These are phyloP conservation scores for Papilio polytes DNA, from an alignment of 1,140 invertebrate species.

Conservation along the genomic window DNA sequence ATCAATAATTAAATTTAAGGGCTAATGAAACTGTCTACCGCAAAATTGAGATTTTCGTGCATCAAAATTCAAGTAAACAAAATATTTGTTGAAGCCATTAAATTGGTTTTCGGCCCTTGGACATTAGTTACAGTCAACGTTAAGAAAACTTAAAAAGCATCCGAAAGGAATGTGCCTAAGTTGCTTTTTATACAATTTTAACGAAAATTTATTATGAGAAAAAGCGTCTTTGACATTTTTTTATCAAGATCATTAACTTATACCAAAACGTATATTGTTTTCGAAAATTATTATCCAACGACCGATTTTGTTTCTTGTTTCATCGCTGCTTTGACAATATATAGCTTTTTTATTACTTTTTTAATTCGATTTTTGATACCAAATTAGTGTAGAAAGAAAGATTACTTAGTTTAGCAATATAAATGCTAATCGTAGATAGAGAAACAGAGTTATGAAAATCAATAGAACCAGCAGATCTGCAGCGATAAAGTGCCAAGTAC, in stretches of 20 bases:
- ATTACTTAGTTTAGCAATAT: no score
- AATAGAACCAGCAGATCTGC: no score
- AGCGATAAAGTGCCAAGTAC: background rate
- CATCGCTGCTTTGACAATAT: background rate
- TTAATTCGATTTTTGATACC: background rate
- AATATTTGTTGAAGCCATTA: background rate
- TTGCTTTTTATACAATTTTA: constrained; percentile 16
- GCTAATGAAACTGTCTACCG: background rate
- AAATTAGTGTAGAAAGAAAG: background rate
- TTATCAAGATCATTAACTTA: constrained; percentile 11
- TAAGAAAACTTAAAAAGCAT: constrained; percentile 5
- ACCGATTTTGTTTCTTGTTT: background rate
- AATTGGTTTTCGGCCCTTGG: background rate
- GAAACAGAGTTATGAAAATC: no score
- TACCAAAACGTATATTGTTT: constrained; percentile 19
- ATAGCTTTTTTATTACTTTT: background rate
- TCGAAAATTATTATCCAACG: background rate
- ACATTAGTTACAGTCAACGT: constrained; percentile 4
- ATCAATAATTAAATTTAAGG: background rate
- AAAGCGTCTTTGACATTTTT: constrained; percentile 15
- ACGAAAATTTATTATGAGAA: constrained; percentile 6
- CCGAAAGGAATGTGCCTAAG: background rate
- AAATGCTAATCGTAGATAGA: background rate
- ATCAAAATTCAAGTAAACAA: constrained; percentile 4
- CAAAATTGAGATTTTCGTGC: background rate